A percentile compares a stretch with the other conserved stretches of the same genome.
phyloP scores from a whole-genome alignment of 2,888 invertebrate genomes.

The Philopedon plagiatum region DNA sequence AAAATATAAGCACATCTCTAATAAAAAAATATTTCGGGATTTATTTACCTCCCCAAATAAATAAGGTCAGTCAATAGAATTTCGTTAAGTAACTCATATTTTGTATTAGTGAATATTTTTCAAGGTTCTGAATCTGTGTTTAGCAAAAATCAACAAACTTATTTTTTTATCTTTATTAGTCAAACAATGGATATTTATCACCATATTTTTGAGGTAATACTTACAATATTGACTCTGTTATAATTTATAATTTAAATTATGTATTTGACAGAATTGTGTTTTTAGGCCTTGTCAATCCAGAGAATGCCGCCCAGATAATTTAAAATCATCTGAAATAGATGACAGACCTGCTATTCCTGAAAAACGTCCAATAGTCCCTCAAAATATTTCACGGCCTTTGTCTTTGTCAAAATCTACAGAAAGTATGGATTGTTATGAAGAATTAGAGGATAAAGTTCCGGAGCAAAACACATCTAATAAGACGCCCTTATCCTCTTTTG shows the following conservation, averaged over 20 bases:
- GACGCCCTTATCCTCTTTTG: slow-evolving; percentile 8
- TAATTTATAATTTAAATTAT: no score
- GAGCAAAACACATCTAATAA: not conserved
- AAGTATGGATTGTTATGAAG: slow-evolving; percentile 15
- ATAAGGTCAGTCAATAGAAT: no score
- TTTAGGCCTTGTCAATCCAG: not conserved
- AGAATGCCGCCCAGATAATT: not conserved
- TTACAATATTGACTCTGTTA: no score
- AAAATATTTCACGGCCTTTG: not conserved
- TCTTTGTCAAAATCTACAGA: not conserved
- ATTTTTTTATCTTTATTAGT: slow-evolving; percentile 2
- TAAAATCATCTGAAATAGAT: not conserved
- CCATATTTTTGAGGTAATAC: not conserved
- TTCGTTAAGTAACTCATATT: no score
- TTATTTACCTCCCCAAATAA: no score
- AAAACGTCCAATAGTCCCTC: not conserved
- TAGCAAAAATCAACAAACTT: not conserved
- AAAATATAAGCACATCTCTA: no score
- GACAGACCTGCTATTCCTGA: slow-evolving; percentile 4
- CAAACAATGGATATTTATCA: not conserved
- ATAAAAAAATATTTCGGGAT: no score
- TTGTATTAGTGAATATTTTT: not conserved
- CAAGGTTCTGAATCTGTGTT: not conserved
- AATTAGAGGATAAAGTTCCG: not conserved
- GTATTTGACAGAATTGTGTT: no score